These are phyloP conservation scores for Chinchilla lanigera DNA, from an alignment of 2,113 vertebrate genomes.

Conservation along the genomic window DNA sequence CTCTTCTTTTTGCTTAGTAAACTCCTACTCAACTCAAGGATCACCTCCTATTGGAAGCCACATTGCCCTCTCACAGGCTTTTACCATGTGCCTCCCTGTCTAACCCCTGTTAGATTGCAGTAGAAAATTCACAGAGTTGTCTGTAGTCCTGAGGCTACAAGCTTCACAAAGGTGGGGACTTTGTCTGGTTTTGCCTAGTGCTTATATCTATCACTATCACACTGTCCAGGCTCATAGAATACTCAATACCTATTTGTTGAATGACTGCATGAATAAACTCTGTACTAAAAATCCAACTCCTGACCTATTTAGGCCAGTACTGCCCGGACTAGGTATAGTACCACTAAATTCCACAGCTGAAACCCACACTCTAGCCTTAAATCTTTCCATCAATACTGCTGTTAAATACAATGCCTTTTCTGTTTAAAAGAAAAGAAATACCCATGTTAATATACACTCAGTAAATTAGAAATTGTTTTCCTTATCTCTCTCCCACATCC, in stretches of 20 bases:
- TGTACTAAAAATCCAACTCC: background rate
- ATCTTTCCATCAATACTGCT: background rate
- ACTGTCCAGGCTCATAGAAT: background rate
- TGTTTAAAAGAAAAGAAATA: background rate
- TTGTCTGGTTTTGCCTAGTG: background rate
- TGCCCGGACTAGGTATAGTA: background rate
- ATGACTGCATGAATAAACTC: background rate
- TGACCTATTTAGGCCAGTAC: background rate
- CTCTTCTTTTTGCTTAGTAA: background rate
- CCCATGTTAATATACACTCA: background rate
- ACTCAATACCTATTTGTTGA: background rate
- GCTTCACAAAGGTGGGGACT: background rate
- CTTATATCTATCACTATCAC: background rate
- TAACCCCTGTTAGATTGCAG: background rate
- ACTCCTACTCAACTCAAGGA: background rate
- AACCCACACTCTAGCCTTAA: background rate
- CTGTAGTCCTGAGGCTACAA: background rate
- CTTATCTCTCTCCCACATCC: constrained; percentile 16
- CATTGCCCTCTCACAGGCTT: background rate
- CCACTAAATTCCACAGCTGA: constrained; percentile 43
- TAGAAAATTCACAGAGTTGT: background rate
- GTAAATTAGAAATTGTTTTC: constrained; percentile 33
- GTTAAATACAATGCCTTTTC: constrained; percentile 33
- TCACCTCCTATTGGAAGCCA: background rate
- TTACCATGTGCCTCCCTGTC: background rate